phyloP scores from a whole-genome alignment of 2,888 invertebrate genomes.

The Cybosia mesomella region DNA sequence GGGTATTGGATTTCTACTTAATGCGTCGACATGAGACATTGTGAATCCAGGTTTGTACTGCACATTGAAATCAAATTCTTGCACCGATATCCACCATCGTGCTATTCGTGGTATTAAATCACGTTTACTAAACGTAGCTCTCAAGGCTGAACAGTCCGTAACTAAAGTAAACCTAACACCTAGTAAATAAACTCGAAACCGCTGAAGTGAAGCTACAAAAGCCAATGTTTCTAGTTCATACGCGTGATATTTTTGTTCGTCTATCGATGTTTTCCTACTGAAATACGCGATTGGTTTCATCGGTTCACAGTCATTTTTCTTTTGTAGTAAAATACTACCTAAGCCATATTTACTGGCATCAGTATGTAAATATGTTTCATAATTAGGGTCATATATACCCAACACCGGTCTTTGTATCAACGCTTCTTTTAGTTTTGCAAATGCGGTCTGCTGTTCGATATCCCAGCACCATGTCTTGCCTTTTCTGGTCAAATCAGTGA shows the following conservation, averaged over 20 bases:
- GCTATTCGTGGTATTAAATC: constrained; percentile 8
- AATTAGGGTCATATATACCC: background rate
- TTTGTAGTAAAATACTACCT: constrained; percentile 10
- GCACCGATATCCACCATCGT: background rate
- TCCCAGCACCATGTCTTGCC: too few species aligned
- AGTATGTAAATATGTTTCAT: background rate
- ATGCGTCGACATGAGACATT: too few species aligned
- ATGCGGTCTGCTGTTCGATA: too few species aligned
- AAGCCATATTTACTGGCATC: constrained; percentile 7
- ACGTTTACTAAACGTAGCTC: background rate
- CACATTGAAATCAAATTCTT: constrained; percentile 26
- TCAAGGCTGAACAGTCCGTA: constrained; percentile 16
- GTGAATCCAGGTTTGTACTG: too few species aligned
- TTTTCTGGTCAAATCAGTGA: constrained; percentile 32
- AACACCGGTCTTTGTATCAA: too few species aligned
- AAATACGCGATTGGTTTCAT: constrained; percentile 24
- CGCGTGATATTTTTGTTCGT: constrained; percentile 39
- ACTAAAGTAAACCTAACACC: constrained; percentile 34
- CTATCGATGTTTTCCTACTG: constrained; percentile 37
- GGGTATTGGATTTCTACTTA: too few species aligned
- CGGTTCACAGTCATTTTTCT: background rate
- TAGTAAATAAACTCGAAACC: constrained; percentile 36
- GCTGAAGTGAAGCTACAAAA: constrained; percentile 31
- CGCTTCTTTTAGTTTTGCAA: too few species aligned
- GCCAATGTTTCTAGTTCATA: constrained; percentile 46